Evolutionary conservation across 2,797 vertebrate genomes (phyloP).

Genomic region (Danio albolineatus): DNA sequence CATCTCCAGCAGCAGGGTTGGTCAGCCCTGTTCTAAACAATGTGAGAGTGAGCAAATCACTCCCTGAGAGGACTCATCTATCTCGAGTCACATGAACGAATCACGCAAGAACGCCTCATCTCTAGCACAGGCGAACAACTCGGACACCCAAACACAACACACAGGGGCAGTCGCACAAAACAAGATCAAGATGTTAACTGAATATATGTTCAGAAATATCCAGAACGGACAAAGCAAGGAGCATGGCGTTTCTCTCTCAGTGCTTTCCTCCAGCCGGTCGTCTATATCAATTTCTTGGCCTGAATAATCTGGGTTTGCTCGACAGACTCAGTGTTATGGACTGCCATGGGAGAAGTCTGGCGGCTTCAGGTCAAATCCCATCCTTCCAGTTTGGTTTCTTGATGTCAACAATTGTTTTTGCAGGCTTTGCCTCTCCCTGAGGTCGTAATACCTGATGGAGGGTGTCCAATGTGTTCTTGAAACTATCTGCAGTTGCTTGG

Average conservation of each 20-base stretch:
- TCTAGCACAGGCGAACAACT: no score
- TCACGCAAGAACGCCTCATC: no score
- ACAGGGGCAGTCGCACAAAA: no score
- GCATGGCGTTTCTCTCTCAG: not conserved
- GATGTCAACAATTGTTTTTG: constrained; percentile 35
- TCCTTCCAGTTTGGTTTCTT: constrained; percentile 19
- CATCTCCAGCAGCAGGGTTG: no score
- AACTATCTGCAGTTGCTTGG: constrained; percentile 15
- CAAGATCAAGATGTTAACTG: constrained; percentile 5
- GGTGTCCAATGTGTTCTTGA: constrained; percentile 27
- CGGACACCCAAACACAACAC: no score
- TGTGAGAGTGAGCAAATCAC: no score
- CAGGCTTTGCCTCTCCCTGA: constrained; percentile 36
- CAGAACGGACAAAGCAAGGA: not conserved
- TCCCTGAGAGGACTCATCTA: no score
- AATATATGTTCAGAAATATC: constrained; percentile 1
- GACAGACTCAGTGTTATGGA: constrained; percentile 23
- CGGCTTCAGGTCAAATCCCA: constrained; percentile 14
- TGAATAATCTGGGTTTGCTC: not conserved
- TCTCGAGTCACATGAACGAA: no score
- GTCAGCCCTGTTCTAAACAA: no score
- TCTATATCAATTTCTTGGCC: constrained; percentile 39
- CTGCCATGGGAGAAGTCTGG: constrained; percentile 44
- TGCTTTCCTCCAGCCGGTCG: constrained; percentile 12
- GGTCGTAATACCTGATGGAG: constrained; percentile 34